These are phyloP conservation scores for Syngnathoides biaculeatus DNA, from an alignment of 2,113 vertebrate genomes.

Conservation along the genomic window DNA sequence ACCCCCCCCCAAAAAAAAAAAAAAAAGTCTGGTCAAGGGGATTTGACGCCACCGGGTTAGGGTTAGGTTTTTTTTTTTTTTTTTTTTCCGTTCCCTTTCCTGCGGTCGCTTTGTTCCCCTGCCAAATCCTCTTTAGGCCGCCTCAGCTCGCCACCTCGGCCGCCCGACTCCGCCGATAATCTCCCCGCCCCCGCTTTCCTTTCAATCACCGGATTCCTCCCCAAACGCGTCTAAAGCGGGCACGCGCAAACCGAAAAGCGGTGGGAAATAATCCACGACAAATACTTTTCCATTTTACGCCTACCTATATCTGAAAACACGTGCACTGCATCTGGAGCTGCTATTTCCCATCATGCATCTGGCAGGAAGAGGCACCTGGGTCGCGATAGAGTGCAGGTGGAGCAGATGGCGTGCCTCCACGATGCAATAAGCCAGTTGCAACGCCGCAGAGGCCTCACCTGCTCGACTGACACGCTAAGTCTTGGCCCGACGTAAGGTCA, in stretches of 20 bases:
- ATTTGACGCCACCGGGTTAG: constrained; percentile 15
- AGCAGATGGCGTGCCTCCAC: background rate
- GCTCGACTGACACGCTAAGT: background rate
- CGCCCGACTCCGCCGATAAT: background rate
- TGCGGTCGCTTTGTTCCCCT: background rate
- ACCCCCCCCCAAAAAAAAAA: too few species aligned
- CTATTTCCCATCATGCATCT: background rate
- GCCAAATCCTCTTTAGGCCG: constrained; percentile 50
- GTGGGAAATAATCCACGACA: too few species aligned
- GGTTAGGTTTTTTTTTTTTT: too few species aligned
- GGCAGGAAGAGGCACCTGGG: background rate
- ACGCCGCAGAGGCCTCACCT: background rate
- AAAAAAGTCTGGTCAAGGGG: constrained; percentile 13
- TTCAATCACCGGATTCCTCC: constrained; percentile 30
- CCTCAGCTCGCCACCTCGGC: constrained; percentile 10
- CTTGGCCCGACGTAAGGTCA: background rate
- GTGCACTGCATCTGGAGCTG: too few species aligned
- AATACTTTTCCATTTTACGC: too few species aligned
- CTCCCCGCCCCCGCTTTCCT: background rate
- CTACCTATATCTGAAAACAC: too few species aligned
- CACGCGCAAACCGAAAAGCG: background rate
- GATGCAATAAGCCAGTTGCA: background rate
- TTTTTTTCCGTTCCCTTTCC: constrained; percentile 31
- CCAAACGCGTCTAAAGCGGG: constrained; percentile 14
- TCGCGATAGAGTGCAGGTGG: too few species aligned